Percentiles rank a stretch among this genome's conserved stretches.
Evolutionary conservation across 2,888 invertebrate genomes (phyloP).

Genomic region (Pseudanteris insignis): DNA sequence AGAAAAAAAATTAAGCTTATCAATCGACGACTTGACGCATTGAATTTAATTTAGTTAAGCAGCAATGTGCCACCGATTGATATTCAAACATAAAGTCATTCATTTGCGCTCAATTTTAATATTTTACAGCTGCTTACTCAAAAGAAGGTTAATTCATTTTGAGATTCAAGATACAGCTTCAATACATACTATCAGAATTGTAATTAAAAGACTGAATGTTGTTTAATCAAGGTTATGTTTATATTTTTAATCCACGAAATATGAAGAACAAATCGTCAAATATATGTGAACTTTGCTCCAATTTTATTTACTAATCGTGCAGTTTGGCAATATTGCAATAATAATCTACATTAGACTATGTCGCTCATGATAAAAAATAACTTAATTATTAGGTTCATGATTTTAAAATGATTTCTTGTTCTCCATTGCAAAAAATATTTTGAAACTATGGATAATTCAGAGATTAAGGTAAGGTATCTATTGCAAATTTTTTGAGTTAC

Average conservation of each 20-base stretch:
- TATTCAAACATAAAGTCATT: neutral
- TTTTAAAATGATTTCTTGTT: slow-evolving; percentile 7
- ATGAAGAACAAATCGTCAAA: neutral
- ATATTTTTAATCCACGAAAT: slow-evolving; percentile 12
- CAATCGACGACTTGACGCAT: slow-evolving; percentile 12
- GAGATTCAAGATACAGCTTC: too few species aligned
- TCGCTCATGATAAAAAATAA: slow-evolving; percentile 1
- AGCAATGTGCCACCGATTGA: neutral
- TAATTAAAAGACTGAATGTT: slow-evolving; percentile 6
- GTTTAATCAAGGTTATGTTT: slow-evolving; percentile 27
- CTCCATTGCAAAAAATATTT: slow-evolving; percentile 1
- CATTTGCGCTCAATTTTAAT: neutral
- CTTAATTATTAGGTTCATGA: neutral
- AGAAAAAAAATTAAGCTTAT: slow-evolving; percentile 4
- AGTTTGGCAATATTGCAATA: neutral
- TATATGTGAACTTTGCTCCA: slow-evolving; percentile 23
- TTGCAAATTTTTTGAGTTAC: too few species aligned
- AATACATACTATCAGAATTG: slow-evolving; percentile 1
- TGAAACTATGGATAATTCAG: slow-evolving; percentile 17
- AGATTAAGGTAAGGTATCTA: slow-evolving; percentile 22
- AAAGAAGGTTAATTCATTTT: slow-evolving; percentile 14
- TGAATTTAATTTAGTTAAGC: neutral
- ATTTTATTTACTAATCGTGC: slow-evolving; percentile 1
- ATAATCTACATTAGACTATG: neutral
- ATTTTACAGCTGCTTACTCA: neutral